phyloP scores from a whole-genome alignment of 2,888 invertebrate genomes.

The Choreutis nemorana region DNA sequence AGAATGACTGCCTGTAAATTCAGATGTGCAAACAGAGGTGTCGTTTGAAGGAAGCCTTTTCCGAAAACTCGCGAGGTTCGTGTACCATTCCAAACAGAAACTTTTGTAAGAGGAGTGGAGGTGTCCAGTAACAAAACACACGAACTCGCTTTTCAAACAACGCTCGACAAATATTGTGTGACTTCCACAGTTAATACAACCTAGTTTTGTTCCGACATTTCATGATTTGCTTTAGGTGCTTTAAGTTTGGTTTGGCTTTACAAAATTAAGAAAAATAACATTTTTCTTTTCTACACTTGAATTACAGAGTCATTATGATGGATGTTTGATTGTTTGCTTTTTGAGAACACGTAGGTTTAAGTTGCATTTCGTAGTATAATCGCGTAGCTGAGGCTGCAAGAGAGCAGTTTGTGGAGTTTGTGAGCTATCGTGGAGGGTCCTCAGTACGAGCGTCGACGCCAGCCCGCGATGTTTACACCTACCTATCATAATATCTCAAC shows the following conservation, averaged over 20 bases:
- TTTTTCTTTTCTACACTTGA: too few relatives aligned
- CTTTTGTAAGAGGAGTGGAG: constrained; percentile 44
- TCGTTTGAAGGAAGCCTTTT: constrained; percentile 17
- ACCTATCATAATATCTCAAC: too few relatives aligned
- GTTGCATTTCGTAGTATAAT: constrained; percentile 1
- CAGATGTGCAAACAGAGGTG: constrained; percentile 24
- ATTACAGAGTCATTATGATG: too few relatives aligned
- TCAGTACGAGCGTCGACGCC: constrained; percentile 31
- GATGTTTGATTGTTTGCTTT: too few relatives aligned
- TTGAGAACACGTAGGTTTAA: constrained; percentile 8
- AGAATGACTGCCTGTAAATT: too few relatives aligned
- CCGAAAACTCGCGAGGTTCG: constrained; percentile 38
- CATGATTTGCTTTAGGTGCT: too few relatives aligned
- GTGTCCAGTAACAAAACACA: constrained; percentile 60
- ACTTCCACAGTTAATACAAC: constrained; percentile 47
- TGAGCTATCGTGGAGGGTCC: constrained; percentile 39
- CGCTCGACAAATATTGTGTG: constrained; percentile 55
- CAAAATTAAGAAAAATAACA: too few relatives aligned
- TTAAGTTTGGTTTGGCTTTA: too few relatives aligned
- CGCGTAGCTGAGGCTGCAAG: constrained; percentile 26
- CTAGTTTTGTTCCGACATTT: constrained; percentile 52
- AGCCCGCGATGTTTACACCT: constrained; percentile 39
- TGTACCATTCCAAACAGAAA: constrained; percentile 49
- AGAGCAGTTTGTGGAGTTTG: constrained; percentile 49
- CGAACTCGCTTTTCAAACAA: constrained; percentile 59